phyloP scores from a whole-genome alignment of 2,113 vertebrate genomes.

The Phodopus roborovskii region DNA sequence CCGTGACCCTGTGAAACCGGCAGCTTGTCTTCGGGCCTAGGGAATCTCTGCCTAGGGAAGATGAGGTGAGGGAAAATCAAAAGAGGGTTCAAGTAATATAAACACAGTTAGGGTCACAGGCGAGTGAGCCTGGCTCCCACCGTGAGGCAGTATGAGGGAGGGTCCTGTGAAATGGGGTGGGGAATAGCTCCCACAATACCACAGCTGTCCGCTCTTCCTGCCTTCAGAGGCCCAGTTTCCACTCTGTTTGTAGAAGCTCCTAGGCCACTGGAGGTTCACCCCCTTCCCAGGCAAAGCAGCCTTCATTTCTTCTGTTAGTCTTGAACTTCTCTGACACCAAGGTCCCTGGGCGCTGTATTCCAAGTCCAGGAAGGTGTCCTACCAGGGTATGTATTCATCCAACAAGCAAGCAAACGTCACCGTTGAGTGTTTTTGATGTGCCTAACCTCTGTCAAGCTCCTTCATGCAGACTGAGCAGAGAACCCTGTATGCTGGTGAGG shows the following conservation, averaged over 20 bases:
- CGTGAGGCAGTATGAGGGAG: not conserved
- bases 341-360: not conserved
- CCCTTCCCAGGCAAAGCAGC: rapidly evolving
- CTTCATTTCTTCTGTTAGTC: not conserved
- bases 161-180: not conserved
- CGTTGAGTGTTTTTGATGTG: not conserved
- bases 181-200: not conserved
- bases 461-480: not conserved
- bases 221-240: not conserved
- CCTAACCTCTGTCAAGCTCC: not conserved
- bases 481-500: rapidly evolving
- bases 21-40: not conserved
- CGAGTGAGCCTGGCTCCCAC: not conserved
- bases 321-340: not conserved
- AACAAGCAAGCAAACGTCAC: not conserved
- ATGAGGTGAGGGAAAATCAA: not conserved
- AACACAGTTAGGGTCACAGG: slow-evolving; percentile 42
- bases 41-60: not conserved
- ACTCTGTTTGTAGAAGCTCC: not conserved
- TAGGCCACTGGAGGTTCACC: rapidly evolving
- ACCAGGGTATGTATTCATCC: not conserved
- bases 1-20: not conserved
- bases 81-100: slow-evolving; percentile 1
- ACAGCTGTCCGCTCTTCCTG: not conserved
- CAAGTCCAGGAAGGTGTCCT: not conserved